Evolutionary conservation across 2,797 vertebrate genomes (phyloP).

Genomic region (Poeciliopsis gracilis): DNA sequence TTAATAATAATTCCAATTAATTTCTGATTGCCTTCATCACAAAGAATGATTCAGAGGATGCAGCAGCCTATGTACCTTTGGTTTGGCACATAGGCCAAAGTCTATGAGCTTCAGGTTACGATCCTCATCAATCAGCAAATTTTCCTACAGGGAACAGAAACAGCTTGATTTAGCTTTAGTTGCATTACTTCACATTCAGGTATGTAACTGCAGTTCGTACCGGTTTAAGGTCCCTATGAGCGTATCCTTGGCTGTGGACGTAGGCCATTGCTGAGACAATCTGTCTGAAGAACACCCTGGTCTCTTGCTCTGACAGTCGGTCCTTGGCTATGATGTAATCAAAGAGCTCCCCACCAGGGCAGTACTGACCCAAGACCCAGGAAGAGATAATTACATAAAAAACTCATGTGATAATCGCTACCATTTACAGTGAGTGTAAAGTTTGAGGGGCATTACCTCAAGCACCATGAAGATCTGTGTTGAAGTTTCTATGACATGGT

Average conservation of each 20-base stretch:
- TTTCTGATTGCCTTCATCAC: neutral
- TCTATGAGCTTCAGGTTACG: constrained; percentile 96
- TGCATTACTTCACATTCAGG: neutral
- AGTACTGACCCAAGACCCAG: constrained; percentile 81
- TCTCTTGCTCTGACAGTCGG: constrained; percentile 91
- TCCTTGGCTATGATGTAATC: constrained; percentile 95
- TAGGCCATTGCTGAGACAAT: constrained; percentile 94
- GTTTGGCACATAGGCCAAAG: constrained; percentile 95
- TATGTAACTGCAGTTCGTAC: constrained; percentile 72
- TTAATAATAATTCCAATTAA: neutral
- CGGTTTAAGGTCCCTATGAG: constrained; percentile 95
- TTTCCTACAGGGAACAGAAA: constrained; percentile 83
- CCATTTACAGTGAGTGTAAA: neutral
- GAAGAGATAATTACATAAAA: neutral
- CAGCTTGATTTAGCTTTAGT: neutral
- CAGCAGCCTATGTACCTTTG: constrained; percentile 83
- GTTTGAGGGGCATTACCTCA: constrained; percentile 82
- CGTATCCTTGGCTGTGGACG: constrained; percentile 92
- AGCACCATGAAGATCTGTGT: constrained; percentile 94
- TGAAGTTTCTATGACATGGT: constrained; percentile 92
- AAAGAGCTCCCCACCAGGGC: constrained; percentile 94
- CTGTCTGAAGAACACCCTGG: constrained; percentile 91
- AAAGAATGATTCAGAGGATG: constrained; percentile 4
- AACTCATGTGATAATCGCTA: neutral
- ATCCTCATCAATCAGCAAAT: constrained; percentile 90